These are phyloP conservation scores for Molossus alvarezi DNA, from an alignment of 2,797 vertebrate species.

Conservation along the genomic window DNA sequence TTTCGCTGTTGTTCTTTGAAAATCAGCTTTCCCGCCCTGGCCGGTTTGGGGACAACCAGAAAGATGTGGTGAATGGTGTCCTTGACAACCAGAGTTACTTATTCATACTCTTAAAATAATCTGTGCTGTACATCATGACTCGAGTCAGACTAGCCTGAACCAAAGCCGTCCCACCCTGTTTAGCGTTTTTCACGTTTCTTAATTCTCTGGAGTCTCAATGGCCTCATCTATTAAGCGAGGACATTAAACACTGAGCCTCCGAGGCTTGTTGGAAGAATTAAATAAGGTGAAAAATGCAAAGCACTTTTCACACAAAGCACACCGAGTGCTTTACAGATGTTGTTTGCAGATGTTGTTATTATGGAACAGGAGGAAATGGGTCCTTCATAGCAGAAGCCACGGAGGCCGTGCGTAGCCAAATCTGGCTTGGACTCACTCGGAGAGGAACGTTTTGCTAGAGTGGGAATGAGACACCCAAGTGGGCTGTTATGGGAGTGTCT, in stretches of 20 bases:
- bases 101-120: not conserved
- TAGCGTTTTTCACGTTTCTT: constrained; percentile 42
- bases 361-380: not conserved
- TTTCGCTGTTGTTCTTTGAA: not conserved
- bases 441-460: not conserved
- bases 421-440: not conserved
- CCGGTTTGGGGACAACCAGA: not conserved
- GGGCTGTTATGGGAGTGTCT: not conserved
- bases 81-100: not conserved
- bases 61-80: not conserved
- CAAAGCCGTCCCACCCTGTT: not conserved
- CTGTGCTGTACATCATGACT: not conserved
- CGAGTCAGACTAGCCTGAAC: not conserved
- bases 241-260: not conserved
- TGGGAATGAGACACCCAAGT: not conserved
- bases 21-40: not conserved
- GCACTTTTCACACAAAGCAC: not conserved
- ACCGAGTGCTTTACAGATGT: not conserved
- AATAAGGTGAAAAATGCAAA: constrained; percentile 11
- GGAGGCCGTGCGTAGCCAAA: not conserved
- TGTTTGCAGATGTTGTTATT: not conserved
- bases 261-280: not conserved
- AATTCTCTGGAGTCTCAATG: not conserved
- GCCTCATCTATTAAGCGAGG: constrained; percentile 18
- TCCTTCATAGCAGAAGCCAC: not conserved